Percentiles rank a stretch among this genome's conserved stretches.
Conservation (phyloP, 2,797 vertebrate genomes). For the Anguilla obscura region DNA sequence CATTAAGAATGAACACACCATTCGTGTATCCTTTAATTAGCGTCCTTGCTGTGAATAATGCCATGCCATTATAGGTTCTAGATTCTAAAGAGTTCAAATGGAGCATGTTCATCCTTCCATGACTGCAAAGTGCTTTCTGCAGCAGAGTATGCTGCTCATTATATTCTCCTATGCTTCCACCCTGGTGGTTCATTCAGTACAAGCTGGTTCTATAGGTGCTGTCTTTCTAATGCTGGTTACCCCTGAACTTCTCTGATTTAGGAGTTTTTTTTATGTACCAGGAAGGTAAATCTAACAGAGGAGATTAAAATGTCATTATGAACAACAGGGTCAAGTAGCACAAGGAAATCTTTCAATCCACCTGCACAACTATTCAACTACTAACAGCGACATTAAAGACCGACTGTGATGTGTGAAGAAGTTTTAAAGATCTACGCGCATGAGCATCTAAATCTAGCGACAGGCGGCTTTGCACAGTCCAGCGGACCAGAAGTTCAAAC, state of each 20-base stretch:
- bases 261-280: no score
- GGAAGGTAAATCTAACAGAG: not conserved
- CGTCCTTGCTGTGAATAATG: not conserved
- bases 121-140: not conserved
- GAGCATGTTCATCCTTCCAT: not conserved
- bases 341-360: not conserved
- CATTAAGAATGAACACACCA: not conserved
- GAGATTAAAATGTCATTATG: not conserved
- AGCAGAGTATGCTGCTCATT: not conserved
- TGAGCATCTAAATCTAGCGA: not conserved
- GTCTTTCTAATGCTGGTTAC: not conserved
- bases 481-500: not conserved
- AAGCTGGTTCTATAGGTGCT: not conserved
- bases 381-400: not conserved
- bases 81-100: not conserved
- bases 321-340: not conserved
- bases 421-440: not conserved
- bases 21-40: not conserved
- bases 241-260: not conserved
- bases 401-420: not conserved
- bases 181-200: not conserved
- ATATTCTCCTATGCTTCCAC: not conserved
- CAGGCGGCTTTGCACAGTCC: not conserved
- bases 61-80: not conserved
- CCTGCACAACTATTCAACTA: not conserved